Evolutionary conservation across 2,113 vertebrate species (phyloP).

Genomic region (Semicossyphus pulcher): DNA sequence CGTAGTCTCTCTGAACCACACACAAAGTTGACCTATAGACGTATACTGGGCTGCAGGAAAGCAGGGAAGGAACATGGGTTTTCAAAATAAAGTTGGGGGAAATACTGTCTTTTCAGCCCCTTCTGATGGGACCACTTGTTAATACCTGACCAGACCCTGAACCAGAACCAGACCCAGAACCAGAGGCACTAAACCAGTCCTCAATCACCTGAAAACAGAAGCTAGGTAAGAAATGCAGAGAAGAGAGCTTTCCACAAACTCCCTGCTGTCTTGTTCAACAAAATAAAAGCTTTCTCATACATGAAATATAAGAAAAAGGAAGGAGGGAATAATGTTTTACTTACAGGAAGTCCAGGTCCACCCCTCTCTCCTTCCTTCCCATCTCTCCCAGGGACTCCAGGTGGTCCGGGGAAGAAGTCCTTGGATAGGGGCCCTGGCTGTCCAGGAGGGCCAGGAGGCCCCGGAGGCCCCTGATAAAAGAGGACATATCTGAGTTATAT

Average conservation of each 20-base stretch:
- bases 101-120: slow-evolving; percentile 75
- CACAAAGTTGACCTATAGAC: too few relatives aligned
- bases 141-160: slow-evolving; percentile 75
- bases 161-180: slow-evolving; percentile 50
- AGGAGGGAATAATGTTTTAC: slow-evolving; percentile 29
- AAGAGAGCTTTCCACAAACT: too few relatives aligned
- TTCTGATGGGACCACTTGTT: slow-evolving; percentile 49
- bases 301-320: not conserved
- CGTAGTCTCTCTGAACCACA: too few relatives aligned
- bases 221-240: slow-evolving; percentile 22
- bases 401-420: slow-evolving; percentile 68
- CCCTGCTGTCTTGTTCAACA: too few relatives aligned
- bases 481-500: too few relatives aligned
- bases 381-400: slow-evolving; percentile 84
- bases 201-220: slow-evolving; percentile 77
- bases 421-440: slow-evolving; percentile 78
- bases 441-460: slow-evolving; percentile 85
- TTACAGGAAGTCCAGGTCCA: slow-evolving; percentile 86
- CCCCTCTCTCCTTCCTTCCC: slow-evolving; percentile 84
- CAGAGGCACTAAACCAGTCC: slow-evolving; percentile 79
- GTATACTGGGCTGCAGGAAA: too few relatives aligned
- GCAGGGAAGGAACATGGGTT: slow-evolving; percentile 51
- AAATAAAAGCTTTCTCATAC: too few relatives aligned
- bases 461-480: slow-evolving; percentile 80
- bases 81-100: slow-evolving; percentile 50